These are phyloP conservation scores for Tapera naevia DNA, from an alignment of 2,797 vertebrate genomes.

Conservation along the genomic window DNA sequence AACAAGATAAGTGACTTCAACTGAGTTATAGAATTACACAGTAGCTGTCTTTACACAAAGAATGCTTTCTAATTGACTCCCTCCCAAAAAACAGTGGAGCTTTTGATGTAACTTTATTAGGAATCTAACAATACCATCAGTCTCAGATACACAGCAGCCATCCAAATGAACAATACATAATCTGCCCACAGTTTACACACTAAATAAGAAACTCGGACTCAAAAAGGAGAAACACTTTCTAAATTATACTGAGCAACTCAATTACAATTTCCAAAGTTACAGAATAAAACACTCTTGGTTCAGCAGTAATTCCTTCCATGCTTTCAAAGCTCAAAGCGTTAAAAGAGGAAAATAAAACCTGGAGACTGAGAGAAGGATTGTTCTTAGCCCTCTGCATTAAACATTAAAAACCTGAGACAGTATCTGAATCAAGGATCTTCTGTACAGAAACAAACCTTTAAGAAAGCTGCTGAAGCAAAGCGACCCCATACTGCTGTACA, in stretches of 20 bases:
- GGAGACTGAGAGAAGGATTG: neutral
- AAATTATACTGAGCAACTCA: neutral
- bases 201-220: neutral
- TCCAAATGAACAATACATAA: neutral
- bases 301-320: neutral
- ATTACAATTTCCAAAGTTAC: neutral
- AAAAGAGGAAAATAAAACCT: neutral
- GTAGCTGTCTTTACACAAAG: constrained; percentile 22
- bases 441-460: neutral
- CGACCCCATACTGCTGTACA: neutral
- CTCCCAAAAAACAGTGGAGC: constrained; percentile 22
- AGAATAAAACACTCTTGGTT: neutral
- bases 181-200: neutral
- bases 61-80: neutral
- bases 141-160: neutral
- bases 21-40: constrained; percentile 40
- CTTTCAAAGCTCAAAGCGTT: neutral
- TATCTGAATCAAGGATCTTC: neutral
- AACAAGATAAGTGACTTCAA: constrained; percentile 66
- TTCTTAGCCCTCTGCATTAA: neutral
- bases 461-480: neutral
- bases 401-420: neutral
- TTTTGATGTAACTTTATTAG: constrained; percentile 47
- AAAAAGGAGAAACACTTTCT: neutral
- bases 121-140: neutral